phyloP scores from a whole-genome alignment of 2,797 vertebrate species.

The Eospalax fontanierii region DNA sequence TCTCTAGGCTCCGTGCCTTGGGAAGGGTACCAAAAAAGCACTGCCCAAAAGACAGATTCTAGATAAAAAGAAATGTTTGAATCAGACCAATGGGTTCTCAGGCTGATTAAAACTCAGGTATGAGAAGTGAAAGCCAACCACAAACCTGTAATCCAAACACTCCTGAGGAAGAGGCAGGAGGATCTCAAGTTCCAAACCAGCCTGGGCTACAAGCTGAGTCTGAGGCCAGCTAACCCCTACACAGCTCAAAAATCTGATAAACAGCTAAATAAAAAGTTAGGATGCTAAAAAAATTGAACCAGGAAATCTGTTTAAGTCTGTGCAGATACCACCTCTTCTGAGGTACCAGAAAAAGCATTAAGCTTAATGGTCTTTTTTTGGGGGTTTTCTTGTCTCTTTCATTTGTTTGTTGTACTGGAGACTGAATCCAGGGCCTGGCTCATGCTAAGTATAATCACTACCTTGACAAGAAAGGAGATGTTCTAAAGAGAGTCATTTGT shows the following conservation, averaged over 20 bases:
- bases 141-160: not conserved
- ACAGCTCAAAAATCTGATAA: conserved; percentile 39
- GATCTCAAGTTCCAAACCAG: not conserved
- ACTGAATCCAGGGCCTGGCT: not conserved
- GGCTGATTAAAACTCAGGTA: conserved; percentile 20
- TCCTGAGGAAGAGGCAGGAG: not conserved
- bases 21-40: conserved; percentile 23
- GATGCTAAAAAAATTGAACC: conserved; percentile 39
- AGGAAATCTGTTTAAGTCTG: not conserved
- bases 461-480: not conserved
- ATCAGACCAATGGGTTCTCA: conserved; percentile 25
- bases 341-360: conserved; percentile 37
- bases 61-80: conserved; percentile 57
- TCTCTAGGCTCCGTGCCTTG: conserved; percentile 19
- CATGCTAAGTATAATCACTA: not conserved
- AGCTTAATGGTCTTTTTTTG: not conserved
- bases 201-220: not conserved
- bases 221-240: not conserved
- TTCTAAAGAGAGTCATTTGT: not conserved
- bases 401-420: not conserved
- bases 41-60: conserved; percentile 3
- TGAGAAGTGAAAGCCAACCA: not conserved
- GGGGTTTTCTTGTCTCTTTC: not conserved
- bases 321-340: not conserved
- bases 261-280: conserved; percentile 47